Evolutionary conservation across 2,797 vertebrate species (phyloP).

Genomic region (Gorsachius magnificus): DNA sequence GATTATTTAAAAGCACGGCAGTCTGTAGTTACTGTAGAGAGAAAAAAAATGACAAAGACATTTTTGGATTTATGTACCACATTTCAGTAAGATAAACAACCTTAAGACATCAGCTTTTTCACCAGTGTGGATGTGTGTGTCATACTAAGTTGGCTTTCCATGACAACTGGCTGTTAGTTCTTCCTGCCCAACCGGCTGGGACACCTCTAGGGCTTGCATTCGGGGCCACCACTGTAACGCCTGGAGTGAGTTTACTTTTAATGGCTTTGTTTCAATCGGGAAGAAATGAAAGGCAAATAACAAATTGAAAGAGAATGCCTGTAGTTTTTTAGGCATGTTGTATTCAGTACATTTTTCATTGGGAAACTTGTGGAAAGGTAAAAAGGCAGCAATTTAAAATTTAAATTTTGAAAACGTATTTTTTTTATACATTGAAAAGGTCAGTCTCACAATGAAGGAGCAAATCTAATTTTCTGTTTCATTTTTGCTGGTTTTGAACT

Average conservation of each 20-base stretch:
- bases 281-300: not conserved
- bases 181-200: not conserved
- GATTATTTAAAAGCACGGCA: not conserved
- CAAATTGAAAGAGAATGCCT: not conserved
- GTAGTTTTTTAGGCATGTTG: not conserved
- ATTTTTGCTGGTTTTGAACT: not conserved
- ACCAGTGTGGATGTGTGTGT: not conserved
- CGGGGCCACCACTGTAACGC: fast-evolving
- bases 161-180: not conserved
- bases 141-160: not conserved
- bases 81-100: not conserved
- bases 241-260: not conserved
- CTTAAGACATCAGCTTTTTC: not conserved
- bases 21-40: not conserved
- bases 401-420: not conserved
- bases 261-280: not conserved
- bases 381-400: not conserved
- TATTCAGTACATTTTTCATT: not conserved
- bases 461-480: not conserved
- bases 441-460: not conserved
- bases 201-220: not conserved
- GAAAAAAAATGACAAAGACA: not conserved
- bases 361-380: not conserved
- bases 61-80: not conserved
- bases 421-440: not conserved